Conservation (phyloP, 1,140 invertebrate species). For the Coelopa frigida region DNA sequence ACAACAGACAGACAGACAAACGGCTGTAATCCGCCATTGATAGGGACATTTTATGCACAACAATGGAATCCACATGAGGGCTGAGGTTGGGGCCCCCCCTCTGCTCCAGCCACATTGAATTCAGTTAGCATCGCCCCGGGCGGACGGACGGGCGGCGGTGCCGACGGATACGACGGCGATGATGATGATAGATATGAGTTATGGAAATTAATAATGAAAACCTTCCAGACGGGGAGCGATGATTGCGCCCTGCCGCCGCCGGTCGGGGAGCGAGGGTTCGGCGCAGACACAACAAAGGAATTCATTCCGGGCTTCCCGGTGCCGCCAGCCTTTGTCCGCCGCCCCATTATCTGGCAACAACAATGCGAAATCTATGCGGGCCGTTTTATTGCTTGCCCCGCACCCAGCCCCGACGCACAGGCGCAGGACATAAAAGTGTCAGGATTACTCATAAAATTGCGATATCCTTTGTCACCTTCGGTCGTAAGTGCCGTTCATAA, state of each 20-base stretch:
- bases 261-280: neutral
- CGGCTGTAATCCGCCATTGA: neutral
- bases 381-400: conserved; percentile 4
- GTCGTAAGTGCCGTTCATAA: conserved; percentile 11
- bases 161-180: too few relatives aligned
- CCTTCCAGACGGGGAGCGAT: conserved; percentile 6
- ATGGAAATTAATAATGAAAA: conserved; percentile 12
- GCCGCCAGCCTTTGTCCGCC: neutral
- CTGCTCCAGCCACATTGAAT: neutral
- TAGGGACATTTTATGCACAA: conserved; percentile 1
- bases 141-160: neutral
- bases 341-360: conserved; percentile 5
- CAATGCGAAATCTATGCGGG: conserved; percentile 8
- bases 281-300: neutral
- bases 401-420: too few relatives aligned
- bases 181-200: conserved; percentile 10
- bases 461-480: conserved; percentile 43
- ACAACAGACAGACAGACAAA: neutral
- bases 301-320: neutral
- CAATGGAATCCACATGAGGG: conserved; percentile 6
- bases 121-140: neutral
- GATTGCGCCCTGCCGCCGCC: too few relatives aligned
- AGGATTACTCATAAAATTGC: conserved; percentile 42
- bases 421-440: conserved; percentile 28
- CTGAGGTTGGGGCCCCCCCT: conserved; percentile 1